phyloP scores from a whole-genome alignment of 2,797 vertebrate genomes.

The Pteronotus mesoamericanus region DNA sequence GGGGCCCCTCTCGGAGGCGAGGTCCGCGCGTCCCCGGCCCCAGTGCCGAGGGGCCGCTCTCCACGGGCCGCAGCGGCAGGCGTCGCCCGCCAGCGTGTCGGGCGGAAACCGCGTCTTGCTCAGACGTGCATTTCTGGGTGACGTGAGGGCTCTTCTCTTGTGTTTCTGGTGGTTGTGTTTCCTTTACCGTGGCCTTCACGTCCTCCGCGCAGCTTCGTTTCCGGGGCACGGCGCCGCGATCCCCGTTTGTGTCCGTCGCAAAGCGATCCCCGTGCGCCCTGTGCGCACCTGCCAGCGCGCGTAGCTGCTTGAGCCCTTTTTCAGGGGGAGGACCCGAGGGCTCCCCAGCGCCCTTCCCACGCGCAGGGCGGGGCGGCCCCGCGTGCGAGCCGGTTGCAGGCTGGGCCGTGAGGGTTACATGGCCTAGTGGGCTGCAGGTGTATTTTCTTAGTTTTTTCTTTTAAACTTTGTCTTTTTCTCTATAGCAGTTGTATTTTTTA shows the following conservation, averaged over 20 bases:
- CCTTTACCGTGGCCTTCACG: neutral
- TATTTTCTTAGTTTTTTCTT: neutral
- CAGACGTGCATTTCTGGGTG: neutral
- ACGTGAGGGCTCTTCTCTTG: neutral
- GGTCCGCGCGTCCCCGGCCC: neutral
- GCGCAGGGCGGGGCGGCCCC: accelerated
- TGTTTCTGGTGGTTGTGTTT: neutral
- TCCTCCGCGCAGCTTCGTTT: neutral
- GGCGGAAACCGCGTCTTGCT: neutral
- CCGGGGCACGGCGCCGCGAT: neutral
- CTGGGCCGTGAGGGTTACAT: neutral
- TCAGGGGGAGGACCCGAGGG: neutral
- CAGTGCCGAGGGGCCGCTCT: neutral
- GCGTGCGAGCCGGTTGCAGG: neutral
- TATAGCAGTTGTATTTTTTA: neutral
- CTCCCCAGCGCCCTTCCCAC: neutral
- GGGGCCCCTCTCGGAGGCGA: neutral
- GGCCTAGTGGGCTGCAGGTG: neutral
- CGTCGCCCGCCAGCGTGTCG: neutral
- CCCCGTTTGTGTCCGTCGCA: neutral
- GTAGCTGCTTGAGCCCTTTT: neutral
- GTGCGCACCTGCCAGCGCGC: too few species aligned
- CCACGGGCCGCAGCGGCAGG: neutral
- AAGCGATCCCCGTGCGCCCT: neutral
- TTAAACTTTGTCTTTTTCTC: neutral